Evolutionary conservation across 92 coral and sea anemone species (phyloP).

Genomic region (Anthopleura xanthogrammica): DNA sequence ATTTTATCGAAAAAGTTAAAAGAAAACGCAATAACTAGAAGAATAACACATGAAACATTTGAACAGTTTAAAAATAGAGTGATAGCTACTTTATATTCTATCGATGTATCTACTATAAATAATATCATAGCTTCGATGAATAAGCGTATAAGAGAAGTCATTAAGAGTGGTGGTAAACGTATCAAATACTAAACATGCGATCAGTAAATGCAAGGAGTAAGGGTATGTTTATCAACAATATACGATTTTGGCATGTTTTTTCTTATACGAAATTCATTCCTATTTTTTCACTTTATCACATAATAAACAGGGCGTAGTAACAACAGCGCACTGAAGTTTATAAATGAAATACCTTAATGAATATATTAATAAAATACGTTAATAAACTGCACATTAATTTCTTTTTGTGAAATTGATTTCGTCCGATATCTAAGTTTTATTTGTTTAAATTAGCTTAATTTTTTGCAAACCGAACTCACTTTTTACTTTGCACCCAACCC

Average conservation of each 20-base stretch:
- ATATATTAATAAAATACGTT: too few species aligned
- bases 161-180: not conserved
- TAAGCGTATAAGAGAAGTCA: not conserved
- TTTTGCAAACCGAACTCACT: too few species aligned
- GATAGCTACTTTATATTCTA: not conserved
- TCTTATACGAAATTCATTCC: not conserved
- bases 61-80: constrained; percentile 35
- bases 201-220: too few species aligned
- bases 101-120: not conserved
- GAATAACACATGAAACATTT: not conserved
- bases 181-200: not conserved
- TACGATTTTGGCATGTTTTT: not conserved
- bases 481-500: too few species aligned
- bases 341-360: too few species aligned
- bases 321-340: too few species aligned
- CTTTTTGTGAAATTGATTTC: too few species aligned
- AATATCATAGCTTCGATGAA: constrained; percentile 11
- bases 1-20: not conserved
- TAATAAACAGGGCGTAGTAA: too few species aligned
- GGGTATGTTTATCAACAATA: not conserved
- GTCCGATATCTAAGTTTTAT: too few species aligned
- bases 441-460: too few species aligned
- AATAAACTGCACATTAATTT: too few species aligned
- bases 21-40: constrained; percentile 10
- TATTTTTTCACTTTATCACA: too few species aligned